phyloP scores from a whole-genome alignment of 1,140 invertebrate species.

The Antheraea pernyi region DNA sequence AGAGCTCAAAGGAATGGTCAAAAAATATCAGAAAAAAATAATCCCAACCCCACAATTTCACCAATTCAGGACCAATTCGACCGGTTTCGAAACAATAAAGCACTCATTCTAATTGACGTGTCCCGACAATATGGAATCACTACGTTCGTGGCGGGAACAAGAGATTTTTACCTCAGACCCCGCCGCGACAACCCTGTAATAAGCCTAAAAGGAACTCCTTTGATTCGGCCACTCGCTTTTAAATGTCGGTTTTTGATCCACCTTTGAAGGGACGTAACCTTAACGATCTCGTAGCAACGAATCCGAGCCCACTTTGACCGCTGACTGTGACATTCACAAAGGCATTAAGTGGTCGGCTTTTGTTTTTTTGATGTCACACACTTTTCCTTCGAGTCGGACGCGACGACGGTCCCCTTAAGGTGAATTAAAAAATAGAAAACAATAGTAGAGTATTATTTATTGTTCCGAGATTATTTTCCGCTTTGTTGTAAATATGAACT shows the following conservation, averaged over 20 bases:
- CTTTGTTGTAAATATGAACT: constrained; percentile 1
- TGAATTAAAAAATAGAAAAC: constrained; percentile 13
- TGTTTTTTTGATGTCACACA: constrained; percentile 23
- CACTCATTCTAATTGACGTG: constrained; percentile 41
- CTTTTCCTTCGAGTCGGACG: background rate
- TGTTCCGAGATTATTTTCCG: background rate
- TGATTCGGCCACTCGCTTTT: constrained; percentile 45
- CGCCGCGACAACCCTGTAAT: constrained; percentile 41
- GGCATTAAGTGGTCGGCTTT: constrained; percentile 31
- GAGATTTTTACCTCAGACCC: constrained; percentile 30
- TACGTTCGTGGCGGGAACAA: constrained; percentile 21
- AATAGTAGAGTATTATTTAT: constrained; percentile 9
- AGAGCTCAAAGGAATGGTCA: no score
- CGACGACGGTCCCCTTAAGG: constrained; percentile 4
- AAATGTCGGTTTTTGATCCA: constrained; percentile 45
- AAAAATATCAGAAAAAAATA: background rate
- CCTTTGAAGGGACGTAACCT: constrained; percentile 36
- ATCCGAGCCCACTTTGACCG: constrained; percentile 31
- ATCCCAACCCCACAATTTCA: background rate
- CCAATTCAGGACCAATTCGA: background rate
- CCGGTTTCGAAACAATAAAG: constrained; percentile 25
- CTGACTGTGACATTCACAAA: constrained; percentile 25
- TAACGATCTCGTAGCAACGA: constrained; percentile 37
- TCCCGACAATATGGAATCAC: constrained; percentile 17
- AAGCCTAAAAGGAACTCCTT: constrained; percentile 54